phyloP scores from a whole-genome alignment of 1,140 invertebrate genomes.

The Drosophila nebulosa region DNA sequence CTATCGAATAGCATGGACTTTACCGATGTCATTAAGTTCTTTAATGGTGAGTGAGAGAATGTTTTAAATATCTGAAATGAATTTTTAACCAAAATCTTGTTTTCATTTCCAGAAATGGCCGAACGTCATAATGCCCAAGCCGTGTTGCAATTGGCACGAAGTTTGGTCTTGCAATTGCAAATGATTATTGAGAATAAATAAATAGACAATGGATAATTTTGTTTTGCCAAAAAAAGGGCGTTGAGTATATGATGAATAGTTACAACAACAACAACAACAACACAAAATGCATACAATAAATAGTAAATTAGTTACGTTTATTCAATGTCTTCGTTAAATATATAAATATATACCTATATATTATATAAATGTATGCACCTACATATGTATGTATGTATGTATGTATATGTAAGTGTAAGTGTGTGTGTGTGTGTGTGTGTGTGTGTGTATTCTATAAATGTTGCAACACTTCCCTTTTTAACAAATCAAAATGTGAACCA shows the following conservation, averaged over 20 bases:
- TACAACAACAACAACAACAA: not conserved
- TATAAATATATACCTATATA: slow-evolving; percentile 6
- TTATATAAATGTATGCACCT: slow-evolving; percentile 11
- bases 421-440: slow-evolving; percentile 27
- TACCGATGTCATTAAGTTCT: slow-evolving; percentile 98
- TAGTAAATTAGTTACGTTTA: slow-evolving; percentile 10
- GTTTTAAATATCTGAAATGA: too few species aligned
- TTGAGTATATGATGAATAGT: not conserved
- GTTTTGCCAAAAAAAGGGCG: slow-evolving; percentile 22
- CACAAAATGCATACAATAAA: slow-evolving; percentile 35
- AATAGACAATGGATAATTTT: slow-evolving; percentile 82
- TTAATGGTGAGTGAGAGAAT: slow-evolving; percentile 91
- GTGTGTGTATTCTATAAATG: slow-evolving; percentile 3
- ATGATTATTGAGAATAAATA: slow-evolving; percentile 95
- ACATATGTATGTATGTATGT: slow-evolving; percentile 31
- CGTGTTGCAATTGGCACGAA: slow-evolving; percentile 90
- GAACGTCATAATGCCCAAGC: slow-evolving; percentile 93
- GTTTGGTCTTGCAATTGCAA: slow-evolving; percentile 93
- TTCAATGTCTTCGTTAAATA: slow-evolving; percentile 32
- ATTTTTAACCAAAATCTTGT: too few species aligned
- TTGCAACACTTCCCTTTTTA: not conserved
- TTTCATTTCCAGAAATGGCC: slow-evolving; percentile 93
- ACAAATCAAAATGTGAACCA: not conserved
- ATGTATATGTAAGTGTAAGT: slow-evolving; percentile 20
- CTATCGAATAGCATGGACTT: slow-evolving; percentile 97